Base-by-base conservation (phyloP, 1,140 invertebrate species). In the Tyrophagus putrescentiae region DNA sequence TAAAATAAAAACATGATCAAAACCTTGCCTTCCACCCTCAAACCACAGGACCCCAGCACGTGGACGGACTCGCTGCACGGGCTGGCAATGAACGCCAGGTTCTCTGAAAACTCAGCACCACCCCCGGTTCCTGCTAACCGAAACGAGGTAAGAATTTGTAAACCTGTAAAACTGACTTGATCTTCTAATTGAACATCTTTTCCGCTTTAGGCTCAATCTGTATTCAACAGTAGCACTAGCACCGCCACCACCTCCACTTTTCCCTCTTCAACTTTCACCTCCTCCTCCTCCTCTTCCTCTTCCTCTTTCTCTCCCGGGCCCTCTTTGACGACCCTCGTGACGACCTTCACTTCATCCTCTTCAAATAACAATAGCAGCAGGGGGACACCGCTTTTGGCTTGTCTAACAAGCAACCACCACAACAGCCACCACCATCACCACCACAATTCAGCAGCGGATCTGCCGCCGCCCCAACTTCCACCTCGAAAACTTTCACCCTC, bases 401-500 rank as follows among this genome's bases (percentile, higher is more conserved):
- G 18, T 62, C 64, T 60, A 65, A 64, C 27, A 67, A 64, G 25
- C 65, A 67, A 34, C 81, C 80, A 69, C 79, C 80, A 1, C 75
- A 78, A 64, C 77, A 77, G 53, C 78, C 76, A n/a, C 77, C 76
- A 16, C 68, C 72, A 53, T 72, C 70, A 50, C 79, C 76, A 58
- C 77, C 76, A 16, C 72, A 72, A 57, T 31, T 72, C 71, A 2
- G 52, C 44, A 45, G 64, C 56, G 27, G 60, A 58, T 57, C 16
- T 62, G 6, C 59, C 60, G 4, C 63, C 65, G 41, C 64, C 65
- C 4, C 66, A 64, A 13, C 63, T 66, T 52, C 66, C 81, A 56
- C 82, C 81, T 13, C 70, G 81, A 61, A 77, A 80, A 67, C 73
- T 76, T 3, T 81, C 80, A 6, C 80, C 81, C 1, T 74, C 74